Conservation (phyloP, 2,797 vertebrate species). For the Linurgus olivaceus region DNA sequence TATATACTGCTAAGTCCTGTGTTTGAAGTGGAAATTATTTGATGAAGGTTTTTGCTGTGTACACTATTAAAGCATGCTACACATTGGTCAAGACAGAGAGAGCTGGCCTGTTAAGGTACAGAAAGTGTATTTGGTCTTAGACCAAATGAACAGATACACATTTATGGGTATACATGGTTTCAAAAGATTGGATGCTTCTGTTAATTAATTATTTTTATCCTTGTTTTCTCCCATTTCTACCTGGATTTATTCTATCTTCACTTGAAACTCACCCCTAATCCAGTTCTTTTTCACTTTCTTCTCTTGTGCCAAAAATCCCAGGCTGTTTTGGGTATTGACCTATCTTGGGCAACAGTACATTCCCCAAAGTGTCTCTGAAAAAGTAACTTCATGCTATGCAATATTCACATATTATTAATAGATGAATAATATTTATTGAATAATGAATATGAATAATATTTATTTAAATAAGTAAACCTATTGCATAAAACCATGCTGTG, state of each 20-base stretch:
- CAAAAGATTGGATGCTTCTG: not conserved
- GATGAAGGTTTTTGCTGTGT: not conserved
- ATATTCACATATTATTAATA: not conserved
- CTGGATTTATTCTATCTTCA: not conserved
- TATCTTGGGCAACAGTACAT: not conserved
- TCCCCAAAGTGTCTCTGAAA: not conserved
- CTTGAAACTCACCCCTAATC: not conserved
- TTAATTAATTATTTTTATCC: not conserved
- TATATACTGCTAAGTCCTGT: not conserved
- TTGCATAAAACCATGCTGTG: not conserved
- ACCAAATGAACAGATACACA: not conserved
- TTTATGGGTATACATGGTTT: not conserved
- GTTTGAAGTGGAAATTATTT: not conserved
- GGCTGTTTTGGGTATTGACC: not conserved
- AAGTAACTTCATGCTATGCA: not conserved
- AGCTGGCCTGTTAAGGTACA: not conserved
- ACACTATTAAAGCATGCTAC: not conserved
- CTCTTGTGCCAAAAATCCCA: not conserved
- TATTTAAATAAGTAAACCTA: not conserved
- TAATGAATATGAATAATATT: not conserved
- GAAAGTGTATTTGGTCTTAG: not conserved
- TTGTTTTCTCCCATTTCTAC: not conserved
- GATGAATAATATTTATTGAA: not conserved
- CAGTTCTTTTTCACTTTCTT: not conserved
- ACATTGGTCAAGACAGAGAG: not conserved